These are phyloP conservation scores for Aricia artaxerxes DNA, from an alignment of 2,888 invertebrate species.

Conservation along the genomic window DNA sequence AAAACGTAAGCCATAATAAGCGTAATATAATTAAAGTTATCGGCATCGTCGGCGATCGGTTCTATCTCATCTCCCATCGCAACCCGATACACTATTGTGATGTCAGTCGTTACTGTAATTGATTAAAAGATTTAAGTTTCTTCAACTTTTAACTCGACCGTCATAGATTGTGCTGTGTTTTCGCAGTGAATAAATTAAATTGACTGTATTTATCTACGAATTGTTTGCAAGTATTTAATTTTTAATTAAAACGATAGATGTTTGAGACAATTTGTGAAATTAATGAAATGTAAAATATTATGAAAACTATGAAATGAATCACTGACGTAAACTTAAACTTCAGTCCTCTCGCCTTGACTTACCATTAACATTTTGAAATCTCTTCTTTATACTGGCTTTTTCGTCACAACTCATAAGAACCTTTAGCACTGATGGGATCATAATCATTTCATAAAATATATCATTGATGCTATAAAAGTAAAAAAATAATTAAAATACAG, in stretches of 20 bases:
- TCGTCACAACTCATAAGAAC: too few relatives aligned
- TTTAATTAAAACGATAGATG: not conserved
- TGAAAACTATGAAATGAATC: too few relatives aligned
- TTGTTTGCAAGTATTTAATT: not conserved
- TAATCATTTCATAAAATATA: too few relatives aligned
- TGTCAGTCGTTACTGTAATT: conserved; percentile 64
- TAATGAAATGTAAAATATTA: too few relatives aligned
- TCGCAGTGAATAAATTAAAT: conserved; percentile 10
- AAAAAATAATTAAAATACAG: not conserved
- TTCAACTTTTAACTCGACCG: conserved; percentile 40
- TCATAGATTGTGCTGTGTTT: conserved; percentile 4
- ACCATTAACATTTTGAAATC: too few relatives aligned
- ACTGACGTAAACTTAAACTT: too few relatives aligned
- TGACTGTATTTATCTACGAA: not conserved
- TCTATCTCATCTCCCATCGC: conserved; percentile 56
- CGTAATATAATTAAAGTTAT: conserved; percentile 8
- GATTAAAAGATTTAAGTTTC: conserved; percentile 62
- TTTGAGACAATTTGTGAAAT: too few relatives aligned
- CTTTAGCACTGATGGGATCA: too few relatives aligned
- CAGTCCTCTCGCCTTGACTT: too few relatives aligned
- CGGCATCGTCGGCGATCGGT: conserved; percentile 30
- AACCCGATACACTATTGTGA: conserved; percentile 69
- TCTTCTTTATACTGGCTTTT: too few relatives aligned
- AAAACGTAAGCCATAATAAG: conserved; percentile 4
- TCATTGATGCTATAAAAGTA: too few relatives aligned